Evolutionary conservation across 2,888 invertebrate genomes (phyloP).

Genomic region (Ischnura elegans): DNA sequence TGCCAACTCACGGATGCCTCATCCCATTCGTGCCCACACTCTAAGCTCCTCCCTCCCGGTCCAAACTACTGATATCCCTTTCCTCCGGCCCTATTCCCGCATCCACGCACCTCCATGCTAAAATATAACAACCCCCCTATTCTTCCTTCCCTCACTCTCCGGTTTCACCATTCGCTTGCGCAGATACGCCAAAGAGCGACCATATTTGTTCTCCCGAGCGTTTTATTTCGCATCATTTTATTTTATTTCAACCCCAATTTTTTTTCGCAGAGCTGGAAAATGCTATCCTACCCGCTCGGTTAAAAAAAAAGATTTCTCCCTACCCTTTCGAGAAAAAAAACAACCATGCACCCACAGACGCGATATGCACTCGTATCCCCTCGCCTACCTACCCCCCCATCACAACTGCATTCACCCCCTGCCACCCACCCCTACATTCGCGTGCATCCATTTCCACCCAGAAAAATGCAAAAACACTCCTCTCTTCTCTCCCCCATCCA

Average conservation of each 20-base stretch:
- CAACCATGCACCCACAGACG: neutral
- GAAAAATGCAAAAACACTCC: constrained; percentile 22
- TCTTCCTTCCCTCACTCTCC: neutral
- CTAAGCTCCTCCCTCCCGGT: neutral
- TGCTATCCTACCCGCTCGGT: neutral
- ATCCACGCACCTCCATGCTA: neutral
- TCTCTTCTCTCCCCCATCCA: neutral
- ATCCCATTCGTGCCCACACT: neutral
- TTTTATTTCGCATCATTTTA: neutral
- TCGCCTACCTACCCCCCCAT: neutral
- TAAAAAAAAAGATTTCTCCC: constrained; percentile 4
- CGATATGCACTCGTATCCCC: constrained; percentile 12
- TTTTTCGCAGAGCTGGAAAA: neutral
- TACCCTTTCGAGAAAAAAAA: neutral
- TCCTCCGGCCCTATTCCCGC: neutral
- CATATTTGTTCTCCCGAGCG: constrained; percentile 45
- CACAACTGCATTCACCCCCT: neutral
- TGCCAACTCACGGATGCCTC: neutral
- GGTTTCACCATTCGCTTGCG: constrained; percentile 30
- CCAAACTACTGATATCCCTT: neutral
- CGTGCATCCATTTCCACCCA: constrained; percentile 46
- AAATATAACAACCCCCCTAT: neutral
- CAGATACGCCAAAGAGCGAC: constrained; percentile 37
- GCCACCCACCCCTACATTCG: constrained; percentile 2
- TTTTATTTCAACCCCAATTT: no score